Evolutionary conservation across 2,888 invertebrate genomes (phyloP).

Genomic region (Platycheirus albimanus): DNA sequence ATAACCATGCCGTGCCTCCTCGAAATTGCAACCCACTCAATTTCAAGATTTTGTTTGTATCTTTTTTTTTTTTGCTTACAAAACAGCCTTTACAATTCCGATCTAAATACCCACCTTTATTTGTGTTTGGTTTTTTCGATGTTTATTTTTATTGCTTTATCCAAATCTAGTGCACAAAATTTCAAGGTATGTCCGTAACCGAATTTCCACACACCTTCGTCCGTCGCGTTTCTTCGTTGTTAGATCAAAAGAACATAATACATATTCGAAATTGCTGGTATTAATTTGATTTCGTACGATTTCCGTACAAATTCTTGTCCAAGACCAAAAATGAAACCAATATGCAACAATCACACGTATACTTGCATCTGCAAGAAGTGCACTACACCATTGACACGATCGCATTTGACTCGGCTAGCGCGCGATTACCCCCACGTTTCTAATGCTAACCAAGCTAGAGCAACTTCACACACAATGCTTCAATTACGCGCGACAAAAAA

Average conservation of each 20-base stretch:
- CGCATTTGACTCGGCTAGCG: conserved; percentile 45
- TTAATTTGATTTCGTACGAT: conserved; percentile 66
- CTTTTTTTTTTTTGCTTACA: background rate
- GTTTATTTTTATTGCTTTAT: conserved; percentile 40
- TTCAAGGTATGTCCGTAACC: conserved; percentile 69
- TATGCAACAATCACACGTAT: conserved; percentile 48
- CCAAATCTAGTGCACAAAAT: conserved; percentile 51
- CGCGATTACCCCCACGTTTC: conserved; percentile 66
- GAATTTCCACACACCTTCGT: conserved; percentile 45
- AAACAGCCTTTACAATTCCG: conserved; percentile 18
- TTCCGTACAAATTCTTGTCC: conserved; percentile 53
- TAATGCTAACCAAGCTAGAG: conserved; percentile 31
- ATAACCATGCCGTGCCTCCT: background rate
- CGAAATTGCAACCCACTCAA: conserved; percentile 23
- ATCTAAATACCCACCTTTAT: conserved; percentile 1
- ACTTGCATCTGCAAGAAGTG: conserved; percentile 54
- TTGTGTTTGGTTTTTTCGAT: conserved; percentile 7
- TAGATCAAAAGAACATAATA: conserved; percentile 20
- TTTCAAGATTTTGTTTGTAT: too few relatives aligned
- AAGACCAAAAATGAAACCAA: conserved; percentile 2
- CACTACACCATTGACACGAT: conserved; percentile 59
- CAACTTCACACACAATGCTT: conserved; percentile 26
- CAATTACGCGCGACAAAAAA: conserved; percentile 41
- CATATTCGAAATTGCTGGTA: conserved; percentile 55
- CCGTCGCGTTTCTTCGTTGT: background rate